Base-by-base conservation (phyloP, 2,888 invertebrate genomes). In the Habroteleia sp. region DNA sequence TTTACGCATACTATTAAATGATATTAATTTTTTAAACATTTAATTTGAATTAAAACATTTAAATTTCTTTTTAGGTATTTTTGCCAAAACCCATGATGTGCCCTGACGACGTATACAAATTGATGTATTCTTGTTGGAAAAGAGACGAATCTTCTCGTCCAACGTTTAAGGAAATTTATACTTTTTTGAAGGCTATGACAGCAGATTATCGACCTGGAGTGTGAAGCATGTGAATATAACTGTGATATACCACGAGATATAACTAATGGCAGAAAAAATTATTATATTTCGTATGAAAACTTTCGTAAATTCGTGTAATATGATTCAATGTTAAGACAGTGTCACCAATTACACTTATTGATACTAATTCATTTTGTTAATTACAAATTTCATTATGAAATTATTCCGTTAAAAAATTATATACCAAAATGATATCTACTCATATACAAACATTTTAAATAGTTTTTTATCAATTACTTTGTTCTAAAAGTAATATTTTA, bases 61-160 rank as follows among this genome's bases (percentile, higher is more conserved):
- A n/a, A n/a, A n/a, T n/a, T n/a, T 31, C 3, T 10, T 76, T 71
- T 33, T 23, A 90, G 90, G 88, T 90, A 46, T 87, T 93, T 78
- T 91, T 94, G 90, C 94, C 94, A 80, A 92, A 93, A 81, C 95
- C 95, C 33, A 91, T 92, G 50, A 92, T 94, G 73, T 95, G 95
- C 87, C 93, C 95, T 7, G 90, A 92, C 10, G 93, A 93, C 80
- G 92, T 95, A 42, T 95, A 95, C 89, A 92, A 93, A 77, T 89
- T 95, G 77, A 93, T 95, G 93, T 91, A 92, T 83, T 92, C 92
- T 81, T 95, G 92, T 83, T 92, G 92, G 92, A 90, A 90, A 80
- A 88, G 92, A 79, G 92, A 92, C 83, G 92, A 92, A 79, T 87
- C 89, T 27, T 87, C 90, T 50, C 88, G 92, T 79, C 92, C 92